phyloP scores from a whole-genome alignment of 1,140 invertebrate genomes.

The Ganaspis sp. region DNA sequence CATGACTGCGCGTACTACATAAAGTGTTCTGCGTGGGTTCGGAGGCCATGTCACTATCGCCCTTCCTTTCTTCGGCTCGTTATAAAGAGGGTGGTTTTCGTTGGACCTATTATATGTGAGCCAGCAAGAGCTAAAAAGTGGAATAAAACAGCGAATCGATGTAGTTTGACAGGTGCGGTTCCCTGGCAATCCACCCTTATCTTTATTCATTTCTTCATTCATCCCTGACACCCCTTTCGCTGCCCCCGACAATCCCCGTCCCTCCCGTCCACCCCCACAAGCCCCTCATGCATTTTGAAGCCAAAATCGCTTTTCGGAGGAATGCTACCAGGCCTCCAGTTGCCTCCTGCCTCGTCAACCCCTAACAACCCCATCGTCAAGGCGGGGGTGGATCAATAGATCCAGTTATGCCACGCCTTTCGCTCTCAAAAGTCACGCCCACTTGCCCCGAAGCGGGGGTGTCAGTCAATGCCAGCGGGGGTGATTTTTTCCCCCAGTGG shows the following conservation, averaged over 20 bases:
- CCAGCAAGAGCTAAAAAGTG: conserved; percentile 41
- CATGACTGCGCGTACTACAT: conserved; percentile 60
- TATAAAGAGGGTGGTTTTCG: not conserved
- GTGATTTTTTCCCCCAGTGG: conserved; percentile 51
- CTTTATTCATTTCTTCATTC: conserved; percentile 42
- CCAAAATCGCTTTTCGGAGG: conserved; percentile 61
- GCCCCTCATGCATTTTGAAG: not conserved
- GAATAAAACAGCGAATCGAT: conserved; percentile 64
- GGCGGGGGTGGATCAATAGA: conserved; percentile 71
- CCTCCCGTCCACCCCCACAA: conserved; percentile 41
- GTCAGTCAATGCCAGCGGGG: conserved; percentile 44
- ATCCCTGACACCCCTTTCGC: conserved; percentile 36
- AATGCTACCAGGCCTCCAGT: conserved; percentile 50
- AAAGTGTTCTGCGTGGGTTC: conserved; percentile 66
- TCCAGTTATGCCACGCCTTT: conserved; percentile 68
- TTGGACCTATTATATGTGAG: conserved; percentile 42
- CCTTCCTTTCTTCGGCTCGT: conserved; percentile 40
- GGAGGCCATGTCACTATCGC: conserved; percentile 50
- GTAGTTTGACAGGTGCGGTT: conserved; percentile 59
- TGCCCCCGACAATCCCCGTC: conserved; percentile 6
- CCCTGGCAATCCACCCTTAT: not conserved
- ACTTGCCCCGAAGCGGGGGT: conserved; percentile 56
- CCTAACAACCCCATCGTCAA: conserved; percentile 20
- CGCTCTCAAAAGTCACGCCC: conserved; percentile 67
- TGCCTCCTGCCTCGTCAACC: conserved; percentile 33